Evolutionary conservation across 2,113 vertebrate genomes (phyloP).

Genomic region (Phrynosoma platyrhinos): DNA sequence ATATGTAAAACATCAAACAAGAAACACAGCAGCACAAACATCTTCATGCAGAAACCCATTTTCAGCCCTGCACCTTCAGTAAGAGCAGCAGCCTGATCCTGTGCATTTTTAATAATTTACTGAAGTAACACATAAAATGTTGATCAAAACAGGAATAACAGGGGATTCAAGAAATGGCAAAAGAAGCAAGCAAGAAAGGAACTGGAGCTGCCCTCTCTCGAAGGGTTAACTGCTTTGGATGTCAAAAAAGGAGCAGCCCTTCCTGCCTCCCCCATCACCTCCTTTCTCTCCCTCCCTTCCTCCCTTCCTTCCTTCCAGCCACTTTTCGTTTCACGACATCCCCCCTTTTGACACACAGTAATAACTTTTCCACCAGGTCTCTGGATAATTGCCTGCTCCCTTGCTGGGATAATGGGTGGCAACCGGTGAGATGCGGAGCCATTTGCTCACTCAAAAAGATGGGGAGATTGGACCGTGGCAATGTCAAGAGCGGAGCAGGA

Average conservation of each 20-base stretch:
- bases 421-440: background rate
- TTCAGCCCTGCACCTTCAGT: too few species aligned
- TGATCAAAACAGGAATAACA: too few species aligned
- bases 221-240: constrained; percentile 1
- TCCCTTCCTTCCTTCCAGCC: background rate
- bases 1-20: too few species aligned
- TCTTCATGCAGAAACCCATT: too few species aligned
- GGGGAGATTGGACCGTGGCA: background rate
- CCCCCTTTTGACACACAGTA: background rate
- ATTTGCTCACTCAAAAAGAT: background rate
- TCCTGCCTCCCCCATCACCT: background rate
- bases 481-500: background rate
- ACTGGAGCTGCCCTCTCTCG: background rate
- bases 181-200: too few species aligned
- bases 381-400: constrained; percentile 12
- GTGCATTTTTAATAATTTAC: too few species aligned
- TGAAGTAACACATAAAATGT: too few species aligned
- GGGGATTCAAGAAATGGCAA: too few species aligned
- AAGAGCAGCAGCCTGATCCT: too few species aligned
- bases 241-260: background rate
- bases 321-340: background rate
- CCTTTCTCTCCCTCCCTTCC: background rate
- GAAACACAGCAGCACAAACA: too few species aligned
- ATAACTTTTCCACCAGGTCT: constrained; percentile 19
- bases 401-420: constrained; percentile 14